phyloP scores from a whole-genome alignment of 2,888 invertebrate species.

The Lasioglossum villosulum region DNA sequence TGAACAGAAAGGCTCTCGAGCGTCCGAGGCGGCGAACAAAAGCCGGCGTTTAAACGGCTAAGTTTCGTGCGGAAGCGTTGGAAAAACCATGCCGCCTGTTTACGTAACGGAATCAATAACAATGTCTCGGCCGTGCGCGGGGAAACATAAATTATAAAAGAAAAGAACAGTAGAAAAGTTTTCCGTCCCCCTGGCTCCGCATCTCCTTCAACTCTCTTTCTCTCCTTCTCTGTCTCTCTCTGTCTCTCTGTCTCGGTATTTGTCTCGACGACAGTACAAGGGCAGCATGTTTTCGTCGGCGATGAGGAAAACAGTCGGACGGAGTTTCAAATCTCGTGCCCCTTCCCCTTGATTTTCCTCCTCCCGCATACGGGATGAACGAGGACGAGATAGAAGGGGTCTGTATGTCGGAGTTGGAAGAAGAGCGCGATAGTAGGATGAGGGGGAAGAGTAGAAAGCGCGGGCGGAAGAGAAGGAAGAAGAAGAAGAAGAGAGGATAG shows the following conservation, averaged over 20 bases:
- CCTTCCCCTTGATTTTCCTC: neutral
- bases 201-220: neutral
- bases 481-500: conserved; percentile 44
- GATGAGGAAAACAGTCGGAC: conserved; percentile 74
- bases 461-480: neutral
- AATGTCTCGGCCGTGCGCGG: conserved; percentile 36
- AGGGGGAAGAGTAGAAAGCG: conserved; percentile 34
- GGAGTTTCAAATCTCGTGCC: conserved; percentile 49
- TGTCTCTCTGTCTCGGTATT: conserved; percentile 54
- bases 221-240: neutral
- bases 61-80: conserved; percentile 34
- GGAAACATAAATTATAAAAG: conserved; percentile 62
- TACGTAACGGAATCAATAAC: conserved; percentile 61
- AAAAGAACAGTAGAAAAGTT: conserved; percentile 58
- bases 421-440: conserved; percentile 4
- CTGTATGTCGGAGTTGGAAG: conserved; percentile 1
- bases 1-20: conserved; percentile 11
- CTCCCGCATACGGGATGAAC: conserved; percentile 63
- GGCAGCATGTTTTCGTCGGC: conserved; percentile 76
- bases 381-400: conserved; percentile 10
- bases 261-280: conserved; percentile 74
- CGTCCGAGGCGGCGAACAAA: conserved; percentile 40
- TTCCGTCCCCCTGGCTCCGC: conserved; percentile 38
- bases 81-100: conserved; percentile 41
- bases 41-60: conserved; percentile 48